Percentiles rank a stretch among this genome's conserved stretches.
phyloP scores from a whole-genome alignment of 2,797 vertebrate genomes.

The Glyptemys insculpta region DNA sequence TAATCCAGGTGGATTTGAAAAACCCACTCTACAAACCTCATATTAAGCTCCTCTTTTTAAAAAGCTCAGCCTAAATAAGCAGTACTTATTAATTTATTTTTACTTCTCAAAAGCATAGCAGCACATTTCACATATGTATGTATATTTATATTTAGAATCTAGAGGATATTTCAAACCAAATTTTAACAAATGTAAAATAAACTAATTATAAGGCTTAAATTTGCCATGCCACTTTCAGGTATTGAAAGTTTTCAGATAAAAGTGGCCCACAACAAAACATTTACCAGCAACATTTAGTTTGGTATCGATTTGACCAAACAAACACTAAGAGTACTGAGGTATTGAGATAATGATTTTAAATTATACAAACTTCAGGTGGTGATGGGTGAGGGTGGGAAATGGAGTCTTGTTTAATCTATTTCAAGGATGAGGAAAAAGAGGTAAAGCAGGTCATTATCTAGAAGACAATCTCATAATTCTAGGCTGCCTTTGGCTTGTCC shows the following conservation, averaged over 20 bases:
- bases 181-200: conserved; percentile 7
- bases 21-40: neutral
- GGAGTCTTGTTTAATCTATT: neutral
- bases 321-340: neutral
- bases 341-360: neutral
- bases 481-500: neutral
- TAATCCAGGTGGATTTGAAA: conserved; percentile 13
- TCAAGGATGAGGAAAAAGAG: neutral
- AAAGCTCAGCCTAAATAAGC: conserved; percentile 14
- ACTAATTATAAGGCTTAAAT: neutral
- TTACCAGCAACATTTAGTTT: conserved; percentile 22
- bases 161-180: conserved; percentile 16
- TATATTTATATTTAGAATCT: conserved; percentile 9
- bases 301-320: conserved; percentile 10
- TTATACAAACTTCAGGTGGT: neutral
- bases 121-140: neutral
- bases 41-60: neutral
- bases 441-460: neutral
- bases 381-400: neutral
- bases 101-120: conserved; percentile 13
- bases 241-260: conserved; percentile 1
- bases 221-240: neutral
- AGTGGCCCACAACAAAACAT: neutral
- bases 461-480: neutral
- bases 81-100: conserved; percentile 34